A percentile compares a stretch with the other conserved stretches of the same genome.
Evolutionary conservation across 2,797 vertebrate genomes (phyloP).

Genomic region (Myotis pilosus): DNA sequence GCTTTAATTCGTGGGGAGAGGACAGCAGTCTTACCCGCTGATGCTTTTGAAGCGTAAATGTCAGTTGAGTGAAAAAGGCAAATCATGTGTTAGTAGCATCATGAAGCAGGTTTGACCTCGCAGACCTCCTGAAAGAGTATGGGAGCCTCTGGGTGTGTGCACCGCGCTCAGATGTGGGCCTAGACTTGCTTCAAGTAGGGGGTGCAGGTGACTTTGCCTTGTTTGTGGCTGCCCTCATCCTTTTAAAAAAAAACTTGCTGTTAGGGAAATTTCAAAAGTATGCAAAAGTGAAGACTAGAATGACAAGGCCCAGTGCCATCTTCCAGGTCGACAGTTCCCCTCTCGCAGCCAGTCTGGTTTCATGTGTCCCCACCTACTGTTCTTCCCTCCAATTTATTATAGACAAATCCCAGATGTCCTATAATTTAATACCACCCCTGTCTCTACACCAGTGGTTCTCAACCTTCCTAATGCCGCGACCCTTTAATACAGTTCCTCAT

Average conservation of each 20-base stretch:
- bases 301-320: neutral
- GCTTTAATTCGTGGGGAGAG: neutral
- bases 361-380: neutral
- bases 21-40: neutral
- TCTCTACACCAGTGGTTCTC: no score
- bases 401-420: neutral
- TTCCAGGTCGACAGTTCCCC: neutral
- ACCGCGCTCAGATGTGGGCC: neutral
- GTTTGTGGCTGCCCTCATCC: neutral
- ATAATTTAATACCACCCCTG: neutral
- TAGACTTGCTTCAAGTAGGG: neutral
- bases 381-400: neutral
- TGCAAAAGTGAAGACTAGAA: neutral
- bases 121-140: neutral
- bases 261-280: constrained; percentile 14
- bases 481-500: no score
- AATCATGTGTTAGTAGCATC: neutral
- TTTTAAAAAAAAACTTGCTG: neutral
- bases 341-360: neutral
- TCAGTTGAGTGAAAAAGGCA: neutral
- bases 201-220: neutral
- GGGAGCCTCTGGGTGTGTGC: neutral
- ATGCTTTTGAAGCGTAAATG: neutral
- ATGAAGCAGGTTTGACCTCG: neutral
- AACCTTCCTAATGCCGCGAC: no score